Conservation (phyloP, 1,140 invertebrate genomes). For the Agrypnia vestita region DNA sequence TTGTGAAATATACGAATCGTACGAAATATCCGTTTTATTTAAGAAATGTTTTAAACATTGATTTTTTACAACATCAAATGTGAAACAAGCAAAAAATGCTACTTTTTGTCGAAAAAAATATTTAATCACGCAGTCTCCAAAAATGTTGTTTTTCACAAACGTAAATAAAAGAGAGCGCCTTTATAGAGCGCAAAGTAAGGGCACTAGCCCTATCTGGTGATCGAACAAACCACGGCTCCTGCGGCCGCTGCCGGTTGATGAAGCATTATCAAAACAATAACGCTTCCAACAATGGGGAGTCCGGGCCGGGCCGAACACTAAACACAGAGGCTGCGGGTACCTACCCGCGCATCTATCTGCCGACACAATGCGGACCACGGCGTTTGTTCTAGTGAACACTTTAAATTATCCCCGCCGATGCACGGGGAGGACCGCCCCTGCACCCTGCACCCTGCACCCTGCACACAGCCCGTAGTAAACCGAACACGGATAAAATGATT, state of each 20-base stretch:
- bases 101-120: no score
- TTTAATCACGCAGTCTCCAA: no score
- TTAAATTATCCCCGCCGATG: constrained; percentile 47
- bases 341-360: neutral
- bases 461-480: neutral
- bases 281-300: constrained; percentile 56
- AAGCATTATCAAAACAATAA: constrained; percentile 62
- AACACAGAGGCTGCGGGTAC: neutral
- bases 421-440: neutral
- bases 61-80: no score
- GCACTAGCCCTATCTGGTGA: neutral
- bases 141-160: no score
- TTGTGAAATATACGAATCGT: no score
- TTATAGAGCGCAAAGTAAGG: neutral
- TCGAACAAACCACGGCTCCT: constrained; percentile 20
- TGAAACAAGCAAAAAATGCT: no score
- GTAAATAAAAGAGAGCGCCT: no score
- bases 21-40: no score
- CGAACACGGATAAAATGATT: neutral
- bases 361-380: constrained; percentile 21
- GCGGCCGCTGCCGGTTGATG: constrained; percentile 53
- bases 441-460: neutral
- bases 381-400: constrained; percentile 48
- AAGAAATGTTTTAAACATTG: no score
- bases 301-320: constrained; percentile 19